Conservation (phyloP, 2,888 invertebrate species). For the Linyphia triangularis region DNA sequence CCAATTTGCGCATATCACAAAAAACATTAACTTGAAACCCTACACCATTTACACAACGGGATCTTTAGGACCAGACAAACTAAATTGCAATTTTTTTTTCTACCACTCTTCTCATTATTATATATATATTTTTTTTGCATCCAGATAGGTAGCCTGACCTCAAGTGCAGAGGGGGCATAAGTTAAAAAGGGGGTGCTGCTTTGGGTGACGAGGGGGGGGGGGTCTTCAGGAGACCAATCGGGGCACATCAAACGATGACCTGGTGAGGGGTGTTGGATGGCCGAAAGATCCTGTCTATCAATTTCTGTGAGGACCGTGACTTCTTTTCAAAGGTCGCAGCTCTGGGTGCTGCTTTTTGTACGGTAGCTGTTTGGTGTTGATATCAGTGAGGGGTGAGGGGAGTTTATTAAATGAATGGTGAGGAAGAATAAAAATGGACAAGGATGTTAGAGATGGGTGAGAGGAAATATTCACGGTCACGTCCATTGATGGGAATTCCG, state of each 20-base stretch:
- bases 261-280: constrained; percentile 31
- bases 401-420: background rate
- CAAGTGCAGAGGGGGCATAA: background rate
- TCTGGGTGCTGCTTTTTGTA: background rate
- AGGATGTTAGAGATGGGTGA: background rate
- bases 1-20: constrained; percentile 70
- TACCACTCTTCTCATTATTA: constrained; percentile 1
- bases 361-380: constrained; percentile 50
- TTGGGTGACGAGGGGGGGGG: background rate
- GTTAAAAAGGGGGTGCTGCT: constrained; percentile 9
- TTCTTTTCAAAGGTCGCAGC: background rate
- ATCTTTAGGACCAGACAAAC: background rate
- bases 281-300: constrained; percentile 70
- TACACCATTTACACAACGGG: constrained; percentile 67
- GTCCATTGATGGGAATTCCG: too few species aligned
- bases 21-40: constrained; percentile 67
- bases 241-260: constrained; percentile 70
- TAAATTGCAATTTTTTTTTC: constrained; percentile 49
- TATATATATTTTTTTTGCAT: constrained; percentile 24
- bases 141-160: constrained; percentile 48
- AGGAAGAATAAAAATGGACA: background rate
- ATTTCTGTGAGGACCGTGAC: constrained; percentile 70
- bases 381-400: constrained; percentile 6
- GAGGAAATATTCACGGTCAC: too few species aligned
- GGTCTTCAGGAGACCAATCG: constrained; percentile 60